Conservation (phyloP, 1,140 invertebrate species). For the Drosophila arawakana region DNA sequence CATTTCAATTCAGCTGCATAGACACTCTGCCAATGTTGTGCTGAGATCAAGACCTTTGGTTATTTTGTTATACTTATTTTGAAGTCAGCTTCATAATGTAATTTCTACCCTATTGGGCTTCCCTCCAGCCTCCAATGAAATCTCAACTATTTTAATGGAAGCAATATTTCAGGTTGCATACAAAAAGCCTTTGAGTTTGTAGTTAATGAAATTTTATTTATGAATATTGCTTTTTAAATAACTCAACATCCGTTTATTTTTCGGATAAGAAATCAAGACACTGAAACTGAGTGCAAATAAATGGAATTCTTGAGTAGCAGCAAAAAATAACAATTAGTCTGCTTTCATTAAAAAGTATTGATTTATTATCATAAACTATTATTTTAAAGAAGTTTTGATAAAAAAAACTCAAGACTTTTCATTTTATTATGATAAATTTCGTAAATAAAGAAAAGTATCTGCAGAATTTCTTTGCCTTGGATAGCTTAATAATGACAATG, state of each 20-base stretch:
- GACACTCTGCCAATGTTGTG: constrained; percentile 28
- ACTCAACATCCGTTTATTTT: constrained; percentile 8
- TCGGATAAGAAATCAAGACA: neutral
- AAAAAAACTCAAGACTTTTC: too few species aligned
- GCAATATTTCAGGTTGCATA: constrained; percentile 45
- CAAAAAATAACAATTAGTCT: neutral
- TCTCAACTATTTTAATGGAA: constrained; percentile 44
- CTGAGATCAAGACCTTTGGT: constrained; percentile 4
- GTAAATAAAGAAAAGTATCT: neutral
- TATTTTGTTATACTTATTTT: constrained; percentile 14
- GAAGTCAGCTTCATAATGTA: constrained; percentile 23
- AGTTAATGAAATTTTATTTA: constrained; percentile 72
- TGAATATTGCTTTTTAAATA: constrained; percentile 71
- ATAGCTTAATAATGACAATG: constrained; percentile 6
- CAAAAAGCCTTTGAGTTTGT: constrained; percentile 1
- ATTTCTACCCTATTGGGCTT: constrained; percentile 27
- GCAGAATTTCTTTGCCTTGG: neutral
- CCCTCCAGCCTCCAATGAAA: constrained; percentile 19
- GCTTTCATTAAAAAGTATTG: neutral
- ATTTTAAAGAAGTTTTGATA: too few species aligned
- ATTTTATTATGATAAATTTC: too few species aligned
- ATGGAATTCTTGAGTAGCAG: neutral
- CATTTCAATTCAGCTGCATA: constrained; percentile 64
- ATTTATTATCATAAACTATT: too few species aligned
- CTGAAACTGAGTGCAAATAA: neutral